Conservation (phyloP, 2,113 vertebrate species). For the Laterallus jamaicensis region DNA sequence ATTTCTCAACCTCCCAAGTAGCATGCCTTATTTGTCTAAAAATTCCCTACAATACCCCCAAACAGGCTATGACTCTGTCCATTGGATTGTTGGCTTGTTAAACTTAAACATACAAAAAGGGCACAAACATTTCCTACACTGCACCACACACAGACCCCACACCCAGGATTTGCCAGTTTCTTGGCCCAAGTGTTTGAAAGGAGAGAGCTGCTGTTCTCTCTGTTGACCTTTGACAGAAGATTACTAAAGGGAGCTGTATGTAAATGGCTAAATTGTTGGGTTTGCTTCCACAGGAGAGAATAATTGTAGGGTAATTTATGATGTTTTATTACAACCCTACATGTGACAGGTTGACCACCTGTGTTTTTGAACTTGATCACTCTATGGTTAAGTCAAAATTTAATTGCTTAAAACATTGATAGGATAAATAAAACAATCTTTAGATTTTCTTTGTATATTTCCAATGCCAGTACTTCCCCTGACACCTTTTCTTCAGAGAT, state of each 20-base stretch:
- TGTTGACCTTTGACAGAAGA: not conserved
- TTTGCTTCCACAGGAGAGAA: not conserved
- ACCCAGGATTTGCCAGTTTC: not conserved
- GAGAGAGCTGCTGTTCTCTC: not conserved
- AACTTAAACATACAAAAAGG: not conserved
- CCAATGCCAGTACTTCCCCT: not conserved
- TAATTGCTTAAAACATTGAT: not conserved
- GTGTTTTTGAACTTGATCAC: not conserved
- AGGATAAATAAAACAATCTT: not conserved
- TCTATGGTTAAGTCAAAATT: not conserved
- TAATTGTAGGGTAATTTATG: not conserved
- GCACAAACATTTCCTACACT: not conserved
- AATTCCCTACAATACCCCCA: not conserved
- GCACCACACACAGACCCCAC: rapidly evolving
- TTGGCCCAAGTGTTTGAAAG: not conserved
- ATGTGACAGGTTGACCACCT: not conserved
- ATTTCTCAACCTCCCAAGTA: not conserved
- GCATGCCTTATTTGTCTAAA: conserved; percentile 48
- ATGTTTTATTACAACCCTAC: not conserved
- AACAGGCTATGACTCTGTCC: not conserved
- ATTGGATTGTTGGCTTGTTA: not conserved
- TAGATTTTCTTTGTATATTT: not conserved
- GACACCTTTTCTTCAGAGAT: not conserved
- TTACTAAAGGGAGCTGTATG: not conserved
- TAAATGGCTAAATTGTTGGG: not conserved